Base-by-base conservation (phyloP, 2,797 vertebrate species). In the Enteromius paludinosus region DNA sequence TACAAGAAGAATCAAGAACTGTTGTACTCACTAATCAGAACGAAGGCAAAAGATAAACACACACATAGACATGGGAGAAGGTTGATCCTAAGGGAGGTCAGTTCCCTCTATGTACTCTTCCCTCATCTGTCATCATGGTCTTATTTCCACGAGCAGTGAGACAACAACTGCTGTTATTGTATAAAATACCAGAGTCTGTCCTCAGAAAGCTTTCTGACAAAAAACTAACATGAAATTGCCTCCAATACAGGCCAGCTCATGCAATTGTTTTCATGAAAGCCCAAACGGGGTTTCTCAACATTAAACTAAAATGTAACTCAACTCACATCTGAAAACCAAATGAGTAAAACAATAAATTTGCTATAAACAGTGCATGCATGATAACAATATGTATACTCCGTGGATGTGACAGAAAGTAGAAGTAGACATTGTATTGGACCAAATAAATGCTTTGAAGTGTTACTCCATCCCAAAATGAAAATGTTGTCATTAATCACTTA, bases 121-220 rank as follows among this genome's bases (percentile, higher is more conserved):
- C 38, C 79, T 84, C 72, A 70, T 86, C 87, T 84, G 70, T 87
- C 87, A 87, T 33, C 73, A 49, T 83, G 83, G 64, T 83, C 87
- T 87, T 74, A 87, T 87, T 85, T 86, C 70, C 52, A 59, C 2
- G n/a, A 59, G 33, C n/a, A 61, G 41, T 43, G 66, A 70, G 45
- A 68, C 20, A 43, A 33, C 49, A 65, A 61, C 78, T 62, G 38
- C 65, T 61, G 20, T 78, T 75, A 65, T 72, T 52, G 70, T 43
- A 74, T 35, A 66, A 79, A 84, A 77, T 52, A 41, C 56, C 56
- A 74, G 72, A 49, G 38, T 54, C 38, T 81, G 47, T 72, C 38
- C 56, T 76, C 59, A 65, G 56, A 45, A 62, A 62, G 23, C 41
- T 74, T 62, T 76, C 38, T 30, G 25, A 30, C 3, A 76, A 0